phyloP scores from a whole-genome alignment of 2,888 invertebrate species.

The Xanthostigma xanthostigma region DNA sequence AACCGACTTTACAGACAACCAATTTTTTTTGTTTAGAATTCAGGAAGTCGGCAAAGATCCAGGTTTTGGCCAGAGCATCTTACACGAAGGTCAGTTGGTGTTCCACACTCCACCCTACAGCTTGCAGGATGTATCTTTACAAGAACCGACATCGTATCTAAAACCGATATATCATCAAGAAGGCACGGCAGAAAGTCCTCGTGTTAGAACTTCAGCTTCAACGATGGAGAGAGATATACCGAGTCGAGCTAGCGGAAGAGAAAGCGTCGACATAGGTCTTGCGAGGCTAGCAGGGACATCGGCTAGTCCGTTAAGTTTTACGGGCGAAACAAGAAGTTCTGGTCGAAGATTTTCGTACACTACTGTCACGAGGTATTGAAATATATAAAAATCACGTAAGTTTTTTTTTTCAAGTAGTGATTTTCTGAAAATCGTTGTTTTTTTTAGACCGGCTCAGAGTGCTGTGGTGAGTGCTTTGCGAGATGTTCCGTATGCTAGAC shows the following conservation, averaged over 20 bases:
- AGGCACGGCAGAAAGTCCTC: conserved; percentile 14
- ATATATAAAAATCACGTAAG: conserved; percentile 9
- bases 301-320: conserved; percentile 28
- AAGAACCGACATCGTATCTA: conserved; percentile 31
- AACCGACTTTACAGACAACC: too few relatives aligned
- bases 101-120: conserved; percentile 85
- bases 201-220: conserved; percentile 1
- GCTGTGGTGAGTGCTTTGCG: conserved; percentile 9
- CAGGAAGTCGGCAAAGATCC: conserved; percentile 67
- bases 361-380: conserved; percentile 31
- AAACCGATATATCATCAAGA: neutral
- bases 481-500: conserved; percentile 67
- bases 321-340: conserved; percentile 20
- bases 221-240: neutral
- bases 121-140: conserved; percentile 56
- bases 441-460: conserved; percentile 9
- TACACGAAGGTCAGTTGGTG: conserved; percentile 73
- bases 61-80: conserved; percentile 87
- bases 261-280: conserved; percentile 16
- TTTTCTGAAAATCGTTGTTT: conserved; percentile 4
- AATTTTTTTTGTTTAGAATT: conserved; percentile 34
- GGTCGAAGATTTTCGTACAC: conserved; percentile 48
- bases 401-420: neutral
- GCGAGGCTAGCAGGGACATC: conserved; percentile 16
- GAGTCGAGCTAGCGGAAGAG: conserved; percentile 12